Evolutionary conservation across 2,113 vertebrate species (phyloP), one percentile per base, ranked within the genome.

Genomic region (Symphodus melops): DNA sequence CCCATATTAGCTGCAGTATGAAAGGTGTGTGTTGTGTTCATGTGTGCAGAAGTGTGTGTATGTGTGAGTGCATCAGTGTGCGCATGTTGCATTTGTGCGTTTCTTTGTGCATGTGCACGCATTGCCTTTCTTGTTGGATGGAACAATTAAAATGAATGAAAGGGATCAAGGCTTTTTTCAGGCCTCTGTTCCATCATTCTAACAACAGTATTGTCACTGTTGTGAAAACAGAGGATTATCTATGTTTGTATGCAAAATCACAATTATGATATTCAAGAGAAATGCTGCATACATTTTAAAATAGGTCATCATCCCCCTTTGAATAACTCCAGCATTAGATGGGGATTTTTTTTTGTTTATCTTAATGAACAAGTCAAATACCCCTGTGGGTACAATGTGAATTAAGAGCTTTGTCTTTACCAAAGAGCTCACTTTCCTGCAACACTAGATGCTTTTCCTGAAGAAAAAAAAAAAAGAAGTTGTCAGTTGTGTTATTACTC

Each of bases 51-150:
- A 0, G 53, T 56, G 64, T 6, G 76, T 63, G 76, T n/a, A 36
- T 64, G 69, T 42, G 87, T 39, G 75, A 60, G 86, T 70, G 79
- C 56, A 60, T 84, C 44, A 0, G 68, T 84, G 91, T 60, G 77
- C 75, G 86, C 86, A 88, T 88, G 88, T 89, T 73, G 85, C 85
- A 90, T 93, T 78, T 62, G 81, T 89, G 90, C 53, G 78, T 92
- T 89, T 88, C 85, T 87, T 89, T 92, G 92, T 92, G 91, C 92
- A 92, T 94, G 92, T 94, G 92, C 90, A 91, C 91, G 92, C 89
- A 93, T 91, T 93, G 90, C 88, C 90, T 92, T 92, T 91, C 82
- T 87, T 68, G 81, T 87, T 25, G 70, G 72, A 83, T 19, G 33
- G 77, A 81, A 79, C 72, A 71, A 67, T 85, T 75, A 53, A 70